phyloP scores from a whole-genome alignment of 1,140 invertebrate species.

The Mizuhopecten yessoensis region DNA sequence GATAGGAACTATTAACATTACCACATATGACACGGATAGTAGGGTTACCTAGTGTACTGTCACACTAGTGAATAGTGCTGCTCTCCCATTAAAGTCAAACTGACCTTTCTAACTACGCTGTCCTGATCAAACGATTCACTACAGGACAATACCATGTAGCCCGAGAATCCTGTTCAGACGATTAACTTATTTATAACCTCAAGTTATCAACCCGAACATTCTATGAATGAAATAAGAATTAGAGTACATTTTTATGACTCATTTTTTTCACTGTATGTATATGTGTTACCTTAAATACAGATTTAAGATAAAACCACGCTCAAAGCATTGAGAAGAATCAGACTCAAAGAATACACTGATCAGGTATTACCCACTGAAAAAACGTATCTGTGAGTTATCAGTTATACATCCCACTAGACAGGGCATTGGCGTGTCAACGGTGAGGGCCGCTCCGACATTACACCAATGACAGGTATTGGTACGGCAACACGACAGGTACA shows the following conservation, averaged over 20 bases:
- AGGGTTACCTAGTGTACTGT: not conserved
- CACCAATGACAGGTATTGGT: conserved; percentile 9
- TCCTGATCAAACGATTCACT: not conserved
- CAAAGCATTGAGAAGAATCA: too few relatives aligned
- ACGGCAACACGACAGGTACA: not conserved
- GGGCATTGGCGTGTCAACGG: not conserved
- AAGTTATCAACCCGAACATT: not conserved
- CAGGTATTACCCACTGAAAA: not conserved
- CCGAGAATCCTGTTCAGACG: not conserved
- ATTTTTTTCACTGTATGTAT: not conserved
- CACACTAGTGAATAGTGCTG: too few relatives aligned
- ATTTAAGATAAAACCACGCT: conserved; percentile 3
- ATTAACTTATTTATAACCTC: conserved; percentile 15
- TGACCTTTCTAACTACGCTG: conserved; percentile 7
- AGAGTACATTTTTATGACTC: conserved; percentile 22
- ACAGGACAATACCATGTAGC: not conserved
- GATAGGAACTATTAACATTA: not conserved
- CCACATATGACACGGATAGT: not conserved
- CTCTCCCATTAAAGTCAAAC: not conserved
- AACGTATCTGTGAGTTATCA: conserved; percentile 18
- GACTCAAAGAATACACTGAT: not conserved
- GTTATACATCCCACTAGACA: not conserved
- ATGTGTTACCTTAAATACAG: not conserved
- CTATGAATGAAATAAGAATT: conserved; percentile 33
- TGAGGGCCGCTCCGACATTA: not conserved